Evolutionary conservation across 2,113 vertebrate genomes (phyloP).

Genomic region (Nanorana parkeri): DNA sequence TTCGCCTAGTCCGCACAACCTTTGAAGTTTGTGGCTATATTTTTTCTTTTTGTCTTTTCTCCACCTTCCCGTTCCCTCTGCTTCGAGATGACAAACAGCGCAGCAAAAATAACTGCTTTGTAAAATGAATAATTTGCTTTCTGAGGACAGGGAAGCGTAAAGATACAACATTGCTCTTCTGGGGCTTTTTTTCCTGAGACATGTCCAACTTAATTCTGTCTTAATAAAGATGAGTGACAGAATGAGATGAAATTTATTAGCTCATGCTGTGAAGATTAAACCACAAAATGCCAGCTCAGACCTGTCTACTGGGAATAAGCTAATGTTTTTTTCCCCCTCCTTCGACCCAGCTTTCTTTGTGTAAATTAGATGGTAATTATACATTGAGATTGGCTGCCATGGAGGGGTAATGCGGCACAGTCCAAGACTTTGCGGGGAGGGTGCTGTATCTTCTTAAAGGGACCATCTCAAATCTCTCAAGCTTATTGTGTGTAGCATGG

Average conservation of each 20-base stretch:
- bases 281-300: constrained; percentile 66
- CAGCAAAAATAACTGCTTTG: background rate
- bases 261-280: constrained; percentile 62
- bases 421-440: too few relatives aligned
- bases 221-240: constrained; percentile 64
- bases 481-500: too few relatives aligned
- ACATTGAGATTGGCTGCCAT: constrained; percentile 73
- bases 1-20: background rate
- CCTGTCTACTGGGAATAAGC: constrained; percentile 61
- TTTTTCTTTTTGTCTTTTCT: background rate
- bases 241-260: constrained; percentile 69
- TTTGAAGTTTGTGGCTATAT: constrained; percentile 16
- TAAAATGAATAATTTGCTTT: constrained; percentile 9
- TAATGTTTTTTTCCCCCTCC: constrained; percentile 63
- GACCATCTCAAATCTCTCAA: too few relatives aligned
- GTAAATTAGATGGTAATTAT: constrained; percentile 78
- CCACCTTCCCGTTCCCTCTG: background rate
- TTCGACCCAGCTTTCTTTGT: constrained; percentile 65
- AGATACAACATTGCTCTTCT: constrained; percentile 55
- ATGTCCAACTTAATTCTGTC: constrained; percentile 50
- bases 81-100: background rate
- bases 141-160: constrained; percentile 53
- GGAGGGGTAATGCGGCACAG: background rate
- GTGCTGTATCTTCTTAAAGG: too few relatives aligned
- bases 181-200: background rate